Evolutionary conservation across 2,888 invertebrate species (phyloP).

Genomic region (Orthonychiurus folsomi): DNA sequence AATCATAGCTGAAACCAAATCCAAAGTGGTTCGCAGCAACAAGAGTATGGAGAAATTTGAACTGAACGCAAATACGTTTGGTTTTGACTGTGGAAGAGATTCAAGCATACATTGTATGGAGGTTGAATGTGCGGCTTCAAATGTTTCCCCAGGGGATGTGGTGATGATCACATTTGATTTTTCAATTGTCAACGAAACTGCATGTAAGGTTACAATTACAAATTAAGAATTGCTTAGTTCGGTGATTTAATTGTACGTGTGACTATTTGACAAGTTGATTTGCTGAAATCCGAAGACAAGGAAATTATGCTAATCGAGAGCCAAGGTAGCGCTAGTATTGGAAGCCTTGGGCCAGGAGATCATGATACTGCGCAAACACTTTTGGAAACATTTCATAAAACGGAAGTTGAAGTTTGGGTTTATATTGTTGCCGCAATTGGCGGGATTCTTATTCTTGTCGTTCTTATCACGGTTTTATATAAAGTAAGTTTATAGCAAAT

Average conservation of each 20-base stretch:
- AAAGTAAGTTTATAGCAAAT: not conserved
- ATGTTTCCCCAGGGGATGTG: not conserved
- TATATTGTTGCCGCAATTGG: constrained; percentile 2
- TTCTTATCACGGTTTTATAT: not conserved
- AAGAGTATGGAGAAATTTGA: not conserved
- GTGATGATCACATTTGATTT: not conserved
- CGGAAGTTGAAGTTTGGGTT: not conserved
- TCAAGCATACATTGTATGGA: not conserved
- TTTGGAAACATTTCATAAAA: not conserved
- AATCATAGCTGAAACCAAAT: too few relatives aligned
- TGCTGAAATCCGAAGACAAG: not conserved
- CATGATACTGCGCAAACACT: not conserved
- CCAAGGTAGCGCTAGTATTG: not conserved
- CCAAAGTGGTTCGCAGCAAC: too few relatives aligned
- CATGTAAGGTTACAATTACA: not conserved
- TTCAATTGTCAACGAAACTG: not conserved
- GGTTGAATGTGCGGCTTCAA: not conserved
- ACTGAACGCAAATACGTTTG: not conserved
- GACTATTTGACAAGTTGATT: not conserved
- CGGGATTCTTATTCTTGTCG: not conserved
- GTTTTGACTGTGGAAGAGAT: not conserved
- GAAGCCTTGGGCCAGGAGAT: not conserved
- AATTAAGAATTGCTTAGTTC: not conserved
- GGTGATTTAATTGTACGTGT: not conserved
- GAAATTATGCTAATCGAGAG: not conserved